Evolutionary conservation across 2,797 vertebrate species (phyloP), one percentile per base, ranked within the genome.

Genomic region (Protonibea diacanthus): DNA sequence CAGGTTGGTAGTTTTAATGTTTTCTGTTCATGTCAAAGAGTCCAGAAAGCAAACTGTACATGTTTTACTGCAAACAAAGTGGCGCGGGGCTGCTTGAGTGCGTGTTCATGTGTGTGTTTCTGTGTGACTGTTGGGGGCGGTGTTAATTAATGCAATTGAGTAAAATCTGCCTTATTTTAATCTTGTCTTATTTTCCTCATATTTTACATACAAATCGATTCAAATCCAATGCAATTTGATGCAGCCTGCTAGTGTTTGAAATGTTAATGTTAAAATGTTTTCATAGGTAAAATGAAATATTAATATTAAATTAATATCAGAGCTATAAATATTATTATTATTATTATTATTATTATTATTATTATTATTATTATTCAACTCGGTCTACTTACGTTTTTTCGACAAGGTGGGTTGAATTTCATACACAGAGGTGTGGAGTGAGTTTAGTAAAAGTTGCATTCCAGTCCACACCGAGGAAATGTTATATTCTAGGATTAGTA

Each of bases 1-100:
- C 94, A 94, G 95, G 95, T 96, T 80, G 62, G 92, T 91, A 48
- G 21, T 4, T 48, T 2, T 1, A 1, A 23, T 62, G 0, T 14
- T 45, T 58, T 17, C 47, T 69, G 21, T 11, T 58, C 1, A 18
- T 47, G 63, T 44, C 12, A 58, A 48, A 59, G 13, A 27, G 49
- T 64, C 18, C 11, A 45, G 9, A 61, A 49, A 33, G 6, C 3
- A 38, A 81, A 89, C 80, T 87, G 88, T 59, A 38, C 25, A 52
- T 49, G 58, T 59, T 67, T 65, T 44, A 33, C 12, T 52, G 10
- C 9, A 14, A 42, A 59, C 7, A n/a, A 52, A 76, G 57, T 57
- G 23, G 5, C 42, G 5, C 7, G 11, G 10, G 21, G 13, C 7
- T 0, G 48, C 0, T 17, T 18, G 15, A 1, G 38, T 53, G 25